Conservation (phyloP, 1,140 invertebrate genomes). For the Heliconius hewitsoni region DNA sequence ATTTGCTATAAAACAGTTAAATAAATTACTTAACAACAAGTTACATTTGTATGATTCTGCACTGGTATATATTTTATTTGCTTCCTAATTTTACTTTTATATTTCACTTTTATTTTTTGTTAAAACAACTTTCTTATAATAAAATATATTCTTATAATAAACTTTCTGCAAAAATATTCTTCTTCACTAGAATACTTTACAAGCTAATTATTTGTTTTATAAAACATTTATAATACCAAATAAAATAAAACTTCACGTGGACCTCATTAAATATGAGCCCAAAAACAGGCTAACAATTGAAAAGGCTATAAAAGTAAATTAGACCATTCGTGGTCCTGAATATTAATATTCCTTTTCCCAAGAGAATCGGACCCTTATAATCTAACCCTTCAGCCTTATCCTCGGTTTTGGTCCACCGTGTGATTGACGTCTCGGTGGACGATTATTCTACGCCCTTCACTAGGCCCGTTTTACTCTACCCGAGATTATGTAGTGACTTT, state of each 20-base stretch:
- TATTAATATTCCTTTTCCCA: constrained; percentile 70
- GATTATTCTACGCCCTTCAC: constrained; percentile 54
- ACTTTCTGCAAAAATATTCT: too few relatives aligned
- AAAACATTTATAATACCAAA: neutral
- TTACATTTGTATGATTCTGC: too few relatives aligned
- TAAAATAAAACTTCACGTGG: neutral
- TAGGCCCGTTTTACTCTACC: constrained; percentile 49
- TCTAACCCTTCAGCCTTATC: constrained; percentile 74
- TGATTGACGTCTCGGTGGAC: constrained; percentile 67
- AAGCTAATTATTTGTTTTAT: neutral
- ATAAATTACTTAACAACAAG: too few relatives aligned
- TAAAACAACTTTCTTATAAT: too few relatives aligned
- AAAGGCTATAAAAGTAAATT: constrained; percentile 70
- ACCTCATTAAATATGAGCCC: constrained; percentile 4
- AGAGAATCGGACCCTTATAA: constrained; percentile 74
- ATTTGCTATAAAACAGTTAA: too few relatives aligned
- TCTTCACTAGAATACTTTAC: neutral
- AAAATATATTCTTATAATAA: too few relatives aligned
- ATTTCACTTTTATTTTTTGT: too few relatives aligned
- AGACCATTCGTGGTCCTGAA: constrained; percentile 61
- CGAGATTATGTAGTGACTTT: constrained; percentile 61
- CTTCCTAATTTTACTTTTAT: too few relatives aligned
- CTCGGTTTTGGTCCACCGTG: constrained; percentile 52
- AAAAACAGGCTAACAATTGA: constrained; percentile 45
- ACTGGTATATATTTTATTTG: too few relatives aligned